phyloP scores from a whole-genome alignment of 2,113 vertebrate genomes.

The Falcunculus frontatus region DNA sequence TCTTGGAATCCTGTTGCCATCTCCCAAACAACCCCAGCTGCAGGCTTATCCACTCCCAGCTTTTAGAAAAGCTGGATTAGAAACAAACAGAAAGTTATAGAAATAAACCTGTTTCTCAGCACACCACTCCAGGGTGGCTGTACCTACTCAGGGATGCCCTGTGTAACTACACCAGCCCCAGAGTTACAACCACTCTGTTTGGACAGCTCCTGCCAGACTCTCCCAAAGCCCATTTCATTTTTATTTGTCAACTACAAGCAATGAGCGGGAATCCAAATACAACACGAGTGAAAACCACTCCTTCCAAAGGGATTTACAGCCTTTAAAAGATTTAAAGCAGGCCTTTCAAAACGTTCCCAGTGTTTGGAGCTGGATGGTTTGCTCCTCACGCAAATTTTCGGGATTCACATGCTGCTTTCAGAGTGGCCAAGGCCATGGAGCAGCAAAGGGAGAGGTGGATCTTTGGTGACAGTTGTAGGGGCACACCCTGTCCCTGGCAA shows the following conservation, averaged over 20 bases:
- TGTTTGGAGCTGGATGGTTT: neutral
- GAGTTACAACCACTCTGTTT: neutral
- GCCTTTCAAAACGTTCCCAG: neutral
- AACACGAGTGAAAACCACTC: neutral
- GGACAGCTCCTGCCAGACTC: neutral
- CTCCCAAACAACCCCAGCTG: neutral
- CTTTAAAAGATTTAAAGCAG: neutral
- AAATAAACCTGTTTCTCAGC: neutral
- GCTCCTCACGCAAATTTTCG: neutral
- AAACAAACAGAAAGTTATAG: neutral
- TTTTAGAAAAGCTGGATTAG: neutral
- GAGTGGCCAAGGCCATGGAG: rapidly evolving
- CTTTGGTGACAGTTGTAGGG: neutral
- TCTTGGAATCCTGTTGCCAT: neutral
- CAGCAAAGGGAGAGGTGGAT: neutral
- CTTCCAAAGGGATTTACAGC: neutral
- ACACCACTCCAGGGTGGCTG: neutral
- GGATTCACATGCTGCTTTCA: neutral
- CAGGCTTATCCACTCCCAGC: neutral
- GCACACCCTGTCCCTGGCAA: neutral
- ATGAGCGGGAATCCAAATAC: neutral
- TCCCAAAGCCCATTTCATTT: neutral
- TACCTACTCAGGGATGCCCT: neutral
- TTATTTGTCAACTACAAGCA: neutral
- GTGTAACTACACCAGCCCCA: neutral